Evolutionary conservation across 30 jellyfish, hydroid and myxozoan genomes (phyloP).

Genomic region (Pelagia noctiluca): DNA sequence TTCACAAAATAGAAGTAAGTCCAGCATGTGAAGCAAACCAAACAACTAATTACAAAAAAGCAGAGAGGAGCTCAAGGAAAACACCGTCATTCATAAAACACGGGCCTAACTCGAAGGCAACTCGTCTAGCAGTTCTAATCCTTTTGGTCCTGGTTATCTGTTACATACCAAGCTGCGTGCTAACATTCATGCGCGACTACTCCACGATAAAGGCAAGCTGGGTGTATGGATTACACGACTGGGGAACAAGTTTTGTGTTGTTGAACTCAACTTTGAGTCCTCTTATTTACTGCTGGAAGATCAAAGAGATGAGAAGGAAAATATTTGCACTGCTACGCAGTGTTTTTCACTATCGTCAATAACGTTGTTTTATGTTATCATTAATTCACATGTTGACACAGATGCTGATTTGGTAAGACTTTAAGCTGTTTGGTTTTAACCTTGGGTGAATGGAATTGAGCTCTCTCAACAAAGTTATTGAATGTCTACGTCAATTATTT

Average conservation of each 20-base stretch:
- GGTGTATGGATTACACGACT: conserved; percentile 67
- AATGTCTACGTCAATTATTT: too few relatives aligned
- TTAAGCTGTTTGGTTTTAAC: too few relatives aligned
- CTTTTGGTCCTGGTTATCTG: conserved; percentile 41
- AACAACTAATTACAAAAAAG: neutral
- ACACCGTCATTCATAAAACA: neutral
- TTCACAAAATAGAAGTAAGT: neutral
- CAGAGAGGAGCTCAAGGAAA: neutral
- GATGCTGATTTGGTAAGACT: too few relatives aligned
- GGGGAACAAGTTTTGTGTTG: conserved; percentile 72
- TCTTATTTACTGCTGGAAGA: conserved; percentile 44
- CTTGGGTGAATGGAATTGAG: too few relatives aligned
- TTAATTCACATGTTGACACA: too few relatives aligned
- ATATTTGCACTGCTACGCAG: too few relatives aligned
- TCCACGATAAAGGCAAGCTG: conserved; percentile 32
- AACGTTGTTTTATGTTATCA: too few relatives aligned
- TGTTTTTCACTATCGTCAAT: too few relatives aligned
- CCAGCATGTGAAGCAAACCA: neutral
- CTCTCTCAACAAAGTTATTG: too few relatives aligned
- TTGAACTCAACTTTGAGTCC: conserved; percentile 68
- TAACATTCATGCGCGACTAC: conserved; percentile 67
- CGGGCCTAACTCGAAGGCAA: conserved; percentile 69
- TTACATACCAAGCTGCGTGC: conserved; percentile 54
- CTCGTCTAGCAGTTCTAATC: conserved; percentile 47
- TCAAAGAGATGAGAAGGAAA: too few relatives aligned